A percentile compares a stretch with the other conserved stretches of the same genome.
Evolutionary conservation across 2,113 vertebrate species (phyloP).

Genomic region (Ondatra zibethicus): DNA sequence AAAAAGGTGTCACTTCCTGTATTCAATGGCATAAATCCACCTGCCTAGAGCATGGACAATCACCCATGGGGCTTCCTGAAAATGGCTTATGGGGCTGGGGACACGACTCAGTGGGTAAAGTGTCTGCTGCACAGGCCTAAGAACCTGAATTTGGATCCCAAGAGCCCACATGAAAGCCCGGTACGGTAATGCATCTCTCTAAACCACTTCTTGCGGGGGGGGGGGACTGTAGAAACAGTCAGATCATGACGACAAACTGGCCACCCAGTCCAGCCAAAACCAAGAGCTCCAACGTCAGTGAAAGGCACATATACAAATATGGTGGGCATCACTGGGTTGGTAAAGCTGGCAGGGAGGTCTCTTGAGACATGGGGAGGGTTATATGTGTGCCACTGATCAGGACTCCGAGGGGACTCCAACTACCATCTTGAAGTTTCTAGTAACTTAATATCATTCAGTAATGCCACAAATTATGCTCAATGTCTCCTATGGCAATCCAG

Average conservation of each 20-base stretch:
- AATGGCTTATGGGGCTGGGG: background rate
- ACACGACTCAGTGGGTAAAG: background rate
- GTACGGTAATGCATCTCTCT: background rate
- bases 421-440: constrained; percentile 39
- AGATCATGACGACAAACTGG: background rate
- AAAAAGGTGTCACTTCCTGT: background rate
- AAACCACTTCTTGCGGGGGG: background rate
- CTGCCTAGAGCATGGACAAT: background rate
- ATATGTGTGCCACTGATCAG: background rate
- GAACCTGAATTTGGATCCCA: background rate
- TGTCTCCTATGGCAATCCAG: constrained; percentile 51
- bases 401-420: background rate
- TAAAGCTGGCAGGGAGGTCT: background rate
- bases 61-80: background rate
- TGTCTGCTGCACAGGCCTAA: too few species aligned
- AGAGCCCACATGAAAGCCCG: background rate
- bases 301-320: background rate
- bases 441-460: constrained; percentile 51
- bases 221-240: background rate
- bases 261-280: background rate
- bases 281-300: background rate
- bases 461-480: constrained; percentile 40
- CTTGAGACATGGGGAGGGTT: constrained; percentile 38
- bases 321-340: background rate
- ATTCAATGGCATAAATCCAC: background rate